Conservation (phyloP, 1,140 invertebrate species). For the Apolygus lucorum region DNA sequence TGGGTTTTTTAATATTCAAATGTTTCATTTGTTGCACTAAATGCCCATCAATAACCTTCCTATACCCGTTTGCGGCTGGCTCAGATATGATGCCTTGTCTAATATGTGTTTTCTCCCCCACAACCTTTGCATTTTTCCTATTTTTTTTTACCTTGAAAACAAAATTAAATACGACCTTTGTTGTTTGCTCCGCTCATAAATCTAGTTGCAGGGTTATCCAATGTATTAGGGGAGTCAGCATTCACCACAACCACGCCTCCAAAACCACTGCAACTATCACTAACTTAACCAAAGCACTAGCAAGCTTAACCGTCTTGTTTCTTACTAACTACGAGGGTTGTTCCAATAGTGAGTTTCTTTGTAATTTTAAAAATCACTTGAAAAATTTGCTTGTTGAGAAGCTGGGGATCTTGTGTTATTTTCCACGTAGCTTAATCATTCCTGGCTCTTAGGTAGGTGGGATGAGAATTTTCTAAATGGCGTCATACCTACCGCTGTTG, state of each 20-base stretch:
- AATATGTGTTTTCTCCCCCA: conserved; percentile 27
- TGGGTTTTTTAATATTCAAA: neutral
- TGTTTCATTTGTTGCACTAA: neutral
- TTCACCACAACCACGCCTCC: conserved; percentile 21
- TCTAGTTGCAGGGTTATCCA: conserved; percentile 48
- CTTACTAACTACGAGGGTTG: conserved; percentile 30
- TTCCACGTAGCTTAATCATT: neutral
- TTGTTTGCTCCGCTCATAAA: conserved; percentile 26
- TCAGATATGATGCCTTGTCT: conserved; percentile 53
- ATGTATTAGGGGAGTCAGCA: conserved; percentile 35
- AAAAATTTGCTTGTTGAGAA: neutral
- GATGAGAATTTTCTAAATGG: neutral
- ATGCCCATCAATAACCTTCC: conserved; percentile 18
- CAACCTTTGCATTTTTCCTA: neutral
- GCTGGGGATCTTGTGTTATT: neutral
- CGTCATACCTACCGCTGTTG: neutral
- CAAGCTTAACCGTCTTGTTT: conserved; percentile 26
- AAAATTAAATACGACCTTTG: conserved; percentile 7
- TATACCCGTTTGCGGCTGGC: conserved; percentile 37
- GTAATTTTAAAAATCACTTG: neutral
- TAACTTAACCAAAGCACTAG: conserved; percentile 26
- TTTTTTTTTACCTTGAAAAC: neutral
- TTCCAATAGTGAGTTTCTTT: too few species aligned
- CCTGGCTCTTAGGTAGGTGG: conserved; percentile 2
- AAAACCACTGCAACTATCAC: conserved; percentile 22